Conservation (phyloP, 2,113 vertebrate species). For the Siphamia tubifer region DNA sequence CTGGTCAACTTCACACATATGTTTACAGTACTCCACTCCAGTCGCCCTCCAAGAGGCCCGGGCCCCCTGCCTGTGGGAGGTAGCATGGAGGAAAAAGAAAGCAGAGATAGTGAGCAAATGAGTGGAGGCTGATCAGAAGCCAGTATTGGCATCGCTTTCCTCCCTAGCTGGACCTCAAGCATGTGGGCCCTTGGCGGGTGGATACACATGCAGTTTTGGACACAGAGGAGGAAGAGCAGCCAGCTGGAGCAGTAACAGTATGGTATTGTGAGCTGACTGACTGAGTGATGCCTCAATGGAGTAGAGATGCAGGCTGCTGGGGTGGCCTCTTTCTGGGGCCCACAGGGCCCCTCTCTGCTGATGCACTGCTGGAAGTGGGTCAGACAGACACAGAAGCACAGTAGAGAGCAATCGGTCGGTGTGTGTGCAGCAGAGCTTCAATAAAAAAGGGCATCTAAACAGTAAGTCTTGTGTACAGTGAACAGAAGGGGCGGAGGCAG, state of each 20-base stretch:
- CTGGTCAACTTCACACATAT: slow-evolving; percentile 46
- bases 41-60: slow-evolving; percentile 30
- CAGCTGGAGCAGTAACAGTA: slow-evolving; percentile 68
- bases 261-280: slow-evolving; percentile 66
- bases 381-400: slow-evolving; percentile 53
- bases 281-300: slow-evolving; percentile 53
- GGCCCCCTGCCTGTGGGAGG: slow-evolving; percentile 14
- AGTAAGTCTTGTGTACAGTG: slow-evolving; percentile 21
- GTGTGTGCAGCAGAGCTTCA: slow-evolving; percentile 5
- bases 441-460: slow-evolving; percentile 46
- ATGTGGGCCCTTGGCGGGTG: slow-evolving; percentile 36
- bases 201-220: slow-evolving; percentile 30
- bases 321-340: slow-evolving; percentile 67
- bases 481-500: slow-evolving; percentile 10
- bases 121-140: slow-evolving; percentile 38
- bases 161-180: slow-evolving; percentile 38
- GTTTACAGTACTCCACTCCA: slow-evolving; percentile 43
- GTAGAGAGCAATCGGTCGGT: slow-evolving; percentile 14
- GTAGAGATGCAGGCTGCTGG: slow-evolving; percentile 36
- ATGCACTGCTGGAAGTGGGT: slow-evolving; percentile 68
- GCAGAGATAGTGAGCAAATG: slow-evolving; percentile 16
- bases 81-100: slow-evolving; percentile 1
- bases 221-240: slow-evolving; percentile 24
- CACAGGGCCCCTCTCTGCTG: slow-evolving; percentile 49
- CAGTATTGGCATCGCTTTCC: slow-evolving; percentile 30